These are phyloP conservation scores for Misgurnus mizolepis DNA, from an alignment of 2,113 vertebrate genomes.

Conservation along the genomic window DNA sequence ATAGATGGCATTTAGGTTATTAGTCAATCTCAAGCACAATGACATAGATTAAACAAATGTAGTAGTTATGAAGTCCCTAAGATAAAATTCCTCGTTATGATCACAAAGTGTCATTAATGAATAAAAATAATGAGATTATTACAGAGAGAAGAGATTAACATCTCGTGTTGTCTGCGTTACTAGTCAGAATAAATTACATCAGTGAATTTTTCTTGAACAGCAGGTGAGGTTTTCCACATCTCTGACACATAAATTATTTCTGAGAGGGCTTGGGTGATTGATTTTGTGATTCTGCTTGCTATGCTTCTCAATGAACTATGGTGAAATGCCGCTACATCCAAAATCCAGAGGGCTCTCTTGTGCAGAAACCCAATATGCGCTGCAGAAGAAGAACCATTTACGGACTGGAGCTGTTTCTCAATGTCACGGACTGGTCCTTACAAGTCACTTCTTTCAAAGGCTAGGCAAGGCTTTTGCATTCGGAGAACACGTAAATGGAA, in stretches of 20 bases:
- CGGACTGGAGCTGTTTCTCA: no score
- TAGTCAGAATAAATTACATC: not conserved
- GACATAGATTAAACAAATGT: slow-evolving; percentile 5
- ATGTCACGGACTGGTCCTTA: no score
- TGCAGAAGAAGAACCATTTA: no score
- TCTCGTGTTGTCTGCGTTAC: not conserved
- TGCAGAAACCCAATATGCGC: no score
- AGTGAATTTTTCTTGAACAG: not conserved
- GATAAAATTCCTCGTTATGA: not conserved
- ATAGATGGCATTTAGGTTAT: slow-evolving; percentile 18
- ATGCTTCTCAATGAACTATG: no score
- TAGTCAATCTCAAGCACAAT: not conserved
- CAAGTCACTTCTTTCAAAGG: no score
- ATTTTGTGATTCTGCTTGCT: no score
- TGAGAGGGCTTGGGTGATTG: not conserved
- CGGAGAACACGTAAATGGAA: no score
- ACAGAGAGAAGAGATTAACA: not conserved
- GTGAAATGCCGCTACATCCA: no score
- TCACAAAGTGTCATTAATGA: not conserved
- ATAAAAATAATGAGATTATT: not conserved
- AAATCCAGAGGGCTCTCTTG: no score
- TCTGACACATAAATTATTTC: not conserved
- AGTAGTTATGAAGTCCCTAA: not conserved
- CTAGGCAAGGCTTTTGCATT: no score
- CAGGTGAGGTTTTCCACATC: slow-evolving; percentile 13